Evolutionary conservation across 2,113 vertebrate genomes (phyloP), one percentile per base, ranked within the genome.

Genomic region (Chitala chitala): DNA sequence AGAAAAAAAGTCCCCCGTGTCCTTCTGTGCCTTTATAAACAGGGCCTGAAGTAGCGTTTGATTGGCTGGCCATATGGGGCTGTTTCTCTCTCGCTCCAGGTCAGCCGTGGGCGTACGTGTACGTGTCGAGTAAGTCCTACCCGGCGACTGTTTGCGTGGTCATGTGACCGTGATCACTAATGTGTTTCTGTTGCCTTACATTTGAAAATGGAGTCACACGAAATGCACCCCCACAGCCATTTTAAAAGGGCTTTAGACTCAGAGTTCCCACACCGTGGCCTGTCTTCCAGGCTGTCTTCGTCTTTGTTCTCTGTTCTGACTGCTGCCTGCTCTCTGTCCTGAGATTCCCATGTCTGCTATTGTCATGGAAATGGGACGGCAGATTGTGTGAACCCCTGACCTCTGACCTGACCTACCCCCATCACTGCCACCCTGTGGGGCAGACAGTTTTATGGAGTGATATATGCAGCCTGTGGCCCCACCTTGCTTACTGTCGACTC

Each of bases 341-440:
- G 20, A 73, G 31, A 55, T 56, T 36, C 51, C 58, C 68, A 46
- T 50, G 9, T 50, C 75, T 73, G 73, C 66, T 66, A 85, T 88
- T 89, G 82, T 86, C 82, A 89, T 89, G 85, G 85, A 88, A 85
- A 89, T 87, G 76, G 81, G 75, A 73, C 76, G 78, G 79, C 75
- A 82, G 84, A 81, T 80, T 81, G 80, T 84, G 81, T 79, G 78
- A 82, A 85, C 88, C 87, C 88, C 80, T 84, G 82, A 86, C 86
- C 84, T 82, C n/a, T n/a, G n/a, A n/a, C 76, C 78, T 56, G 76
- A 71, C 55, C 29, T 48, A 33, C 33, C 36, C 64, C 73, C 40
- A 4, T 1, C 48, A 58, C 53, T 15, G 33, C 33, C 42, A n/a
- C 46, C 48, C 69, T n/a, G 42, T 24, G 50, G 13, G 33, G 48